Evolutionary conservation across 2,113 vertebrate species (phyloP), one percentile per base, ranked within the genome.

Genomic region (Sylvicapra grimmia): DNA sequence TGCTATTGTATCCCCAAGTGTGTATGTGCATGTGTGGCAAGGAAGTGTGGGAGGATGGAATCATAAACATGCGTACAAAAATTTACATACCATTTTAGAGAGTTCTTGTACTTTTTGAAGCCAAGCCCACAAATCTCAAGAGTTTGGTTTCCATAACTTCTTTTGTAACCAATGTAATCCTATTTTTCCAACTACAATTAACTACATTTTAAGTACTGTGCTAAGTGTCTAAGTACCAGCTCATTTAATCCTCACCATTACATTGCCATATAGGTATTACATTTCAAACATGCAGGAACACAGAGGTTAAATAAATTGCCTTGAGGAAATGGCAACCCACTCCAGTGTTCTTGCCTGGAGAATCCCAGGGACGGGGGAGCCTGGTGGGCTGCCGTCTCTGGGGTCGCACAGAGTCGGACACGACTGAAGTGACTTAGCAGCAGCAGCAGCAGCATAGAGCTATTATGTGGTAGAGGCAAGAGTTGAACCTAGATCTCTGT

Each of bases 181-280:
- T 72, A 82, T 68, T 59, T 90, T 92, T 82, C 53, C 27, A 92
- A n/a, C 58, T 94, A 85, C 29, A 77, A 90, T 96, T 93, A 92
- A 80, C 33, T 80, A 49, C 21, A 63, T 15, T 11, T 89, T 68
- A 96, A 23, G 27, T 56, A 49, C 59, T 51, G 9, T 54, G 36
- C n/a, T 84, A 86, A 97, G 33, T 54, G 12, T 8, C 29, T 89
- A 23, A 33, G 59, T 79, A 31, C 47, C 29, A 84, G 54, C 19
- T 91, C 51, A 58, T 40, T 85, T 72, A 83, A 59, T 84, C n/a
- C n/a, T 85, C 18, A 72, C 4, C 79, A 65, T 49, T 58, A 40
- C 49, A 65, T 65, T 61, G 44, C 11, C 29, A 51, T 33, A 18
- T 59, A 65, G 36, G 47, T 56, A 84, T 51, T 83, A 61, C 25